Percentiles rank a stretch among this genome's conserved stretches.
These are phyloP conservation scores for Chrysomallon squamiferum DNA, from an alignment of 1,140 invertebrate species.

Conservation along the genomic window DNA sequence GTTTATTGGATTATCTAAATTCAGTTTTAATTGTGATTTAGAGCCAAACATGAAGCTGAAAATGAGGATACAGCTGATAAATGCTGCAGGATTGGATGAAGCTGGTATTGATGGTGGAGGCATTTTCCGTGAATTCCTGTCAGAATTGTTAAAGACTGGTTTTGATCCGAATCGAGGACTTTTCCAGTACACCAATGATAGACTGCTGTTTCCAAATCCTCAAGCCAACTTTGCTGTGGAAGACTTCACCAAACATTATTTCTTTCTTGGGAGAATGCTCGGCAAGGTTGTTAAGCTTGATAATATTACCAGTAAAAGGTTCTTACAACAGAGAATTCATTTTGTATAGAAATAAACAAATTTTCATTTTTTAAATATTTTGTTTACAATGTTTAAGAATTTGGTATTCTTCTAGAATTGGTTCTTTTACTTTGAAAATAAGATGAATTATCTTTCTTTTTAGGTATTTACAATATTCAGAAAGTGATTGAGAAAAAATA, in stretches of 20 bases:
- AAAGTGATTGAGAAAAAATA: no score
- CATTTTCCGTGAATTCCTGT: constrained; percentile 78
- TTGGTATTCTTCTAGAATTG: no score
- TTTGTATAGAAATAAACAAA: neutral
- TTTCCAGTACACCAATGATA: constrained; percentile 89
- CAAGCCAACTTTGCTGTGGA: constrained; percentile 82
- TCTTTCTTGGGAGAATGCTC: constrained; percentile 92
- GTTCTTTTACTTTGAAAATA: no score
- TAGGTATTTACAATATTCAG: no score
- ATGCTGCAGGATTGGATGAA: constrained; percentile 85
- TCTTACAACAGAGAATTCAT: neutral
- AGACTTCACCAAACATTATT: constrained; percentile 91
- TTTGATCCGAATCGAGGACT: constrained; percentile 97
- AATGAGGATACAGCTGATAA: constrained; percentile 88
- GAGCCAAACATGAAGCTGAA: constrained; percentile 86
- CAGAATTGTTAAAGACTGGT: constrained; percentile 82
- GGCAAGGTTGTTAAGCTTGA: constrained; percentile 76
- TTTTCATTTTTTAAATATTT: constrained; percentile 1
- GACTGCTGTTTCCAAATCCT: constrained; percentile 95
- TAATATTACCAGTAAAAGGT: neutral
- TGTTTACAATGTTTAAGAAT: no score
- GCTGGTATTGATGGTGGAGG: constrained; percentile 96
- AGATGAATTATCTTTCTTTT: no score
- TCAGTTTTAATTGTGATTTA: no score
- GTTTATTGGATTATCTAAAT: no score